Base-by-base conservation (phyloP, 2,797 vertebrate species). In the Pseudochromis fuscus region DNA sequence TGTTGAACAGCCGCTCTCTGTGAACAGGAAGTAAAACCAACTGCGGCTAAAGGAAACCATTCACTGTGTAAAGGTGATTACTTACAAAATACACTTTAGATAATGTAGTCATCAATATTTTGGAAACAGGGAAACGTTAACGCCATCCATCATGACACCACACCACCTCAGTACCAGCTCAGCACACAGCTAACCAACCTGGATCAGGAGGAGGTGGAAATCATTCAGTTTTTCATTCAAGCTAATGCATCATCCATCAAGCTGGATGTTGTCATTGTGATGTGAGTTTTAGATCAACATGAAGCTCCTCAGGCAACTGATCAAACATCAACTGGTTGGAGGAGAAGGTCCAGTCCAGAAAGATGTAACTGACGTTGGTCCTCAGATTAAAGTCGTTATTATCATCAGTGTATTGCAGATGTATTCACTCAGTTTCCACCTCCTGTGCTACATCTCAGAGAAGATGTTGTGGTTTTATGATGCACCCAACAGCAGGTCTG, bases 201-300 rank as follows among this genome's bases (percentile, higher is more conserved):
- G 4, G 33, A 57, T 27, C 0, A 30, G 18, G 30, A 28, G 51
- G 60, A 67, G 70, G 40, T 60, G 62, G 51, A 56, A 76, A 70
- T 52, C 57, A 75, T 79, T 67, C 0, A 10, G 25, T 75, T 80
- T 85, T 78, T 76, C 84, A 74, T 81, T 53, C 66, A 24, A 42
- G 25, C 45, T 53, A 74, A 78, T 66, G 63, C 33, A 21, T 77
- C 78, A 73, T 82, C 72, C 77, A 57, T 87, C 84, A 87, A 38
- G 49, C 40, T 60, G 62, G 55, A 51, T 67, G 21, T 69, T 82
- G 80, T 79, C 63, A 48, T 46, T 72, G 35, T 9, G 19, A 65
- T 79, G 66, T 19, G 9, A 25, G 72, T 66, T 57, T 61, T 48
- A 60, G n/a, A 65, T 65, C 60, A 70, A 61, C 51, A 75, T 52